Base-by-base conservation (phyloP, 2,113 vertebrate genomes). In the Toxotes chatareus region DNA sequence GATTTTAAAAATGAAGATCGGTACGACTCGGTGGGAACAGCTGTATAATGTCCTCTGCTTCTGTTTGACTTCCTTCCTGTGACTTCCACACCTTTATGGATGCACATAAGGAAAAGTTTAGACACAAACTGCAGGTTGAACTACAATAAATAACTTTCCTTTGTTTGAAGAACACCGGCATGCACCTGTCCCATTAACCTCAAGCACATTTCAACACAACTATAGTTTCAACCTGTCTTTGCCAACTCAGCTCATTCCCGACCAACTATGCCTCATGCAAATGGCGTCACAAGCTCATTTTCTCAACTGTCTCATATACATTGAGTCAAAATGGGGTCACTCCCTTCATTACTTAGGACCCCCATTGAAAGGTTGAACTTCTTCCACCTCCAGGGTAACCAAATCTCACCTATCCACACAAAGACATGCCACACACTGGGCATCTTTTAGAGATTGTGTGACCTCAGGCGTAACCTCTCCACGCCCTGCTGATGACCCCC, bases 341-440 rank as follows among this genome's bases (percentile, higher is more conserved):
- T 65, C 82, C 74, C 76, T 80, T 44, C 82, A 83, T 88, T 74
- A 86, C 80, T 69, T 17, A 31, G 64, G 34, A 67, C 71, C 47
- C 11, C 83, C 32, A 85, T 67, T 86, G 66, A 89, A 69, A 85
- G 63, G 70, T 57, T 69, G 53, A 87, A 80, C 75, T 42, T 31
- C 75, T 65, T 12, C 2, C 85, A 90, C 73, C 81, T 89, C 88
- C 76, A 55, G 80, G 80, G 88, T 46, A 90, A 90, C 91, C 63
- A 40, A 87, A 89, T 85, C 84, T 90, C 89, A 92, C 93, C 93
- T 92, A 88, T 91, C 92, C 88, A 83, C 89, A 92, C 94, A 93
- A 91, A 92, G 89, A 88, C 86, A 67, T 86, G 85, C 82, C 88
- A 87, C 76, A 89, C 87, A 92, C 86, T 86, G 85, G 86, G 88